A percentile compares a stretch with the other conserved stretches of the same genome.
Evolutionary conservation across 2,113 vertebrate species (phyloP).

Genomic region (Brienomyrus brachyistius): DNA sequence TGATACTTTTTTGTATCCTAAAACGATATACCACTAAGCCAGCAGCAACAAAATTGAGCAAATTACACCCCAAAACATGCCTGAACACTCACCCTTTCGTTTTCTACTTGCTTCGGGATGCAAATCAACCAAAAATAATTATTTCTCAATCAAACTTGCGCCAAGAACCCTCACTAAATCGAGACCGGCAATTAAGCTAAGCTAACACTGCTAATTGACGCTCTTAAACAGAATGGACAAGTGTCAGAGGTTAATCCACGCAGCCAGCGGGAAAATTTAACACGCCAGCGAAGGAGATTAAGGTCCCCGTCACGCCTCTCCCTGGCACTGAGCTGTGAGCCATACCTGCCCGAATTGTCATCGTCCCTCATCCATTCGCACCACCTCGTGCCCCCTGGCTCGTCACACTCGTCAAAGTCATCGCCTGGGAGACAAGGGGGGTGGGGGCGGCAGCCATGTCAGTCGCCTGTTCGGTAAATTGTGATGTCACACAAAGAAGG

Average conservation of each 20-base stretch:
- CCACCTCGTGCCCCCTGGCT: not conserved
- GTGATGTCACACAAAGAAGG: not conserved
- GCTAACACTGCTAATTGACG: constrained; percentile 7
- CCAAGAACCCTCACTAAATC: not conserved
- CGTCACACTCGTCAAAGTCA: not conserved
- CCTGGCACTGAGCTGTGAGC: not conserved
- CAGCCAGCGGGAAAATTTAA: not conserved
- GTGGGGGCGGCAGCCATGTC: not conserved
- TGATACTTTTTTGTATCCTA: not conserved
- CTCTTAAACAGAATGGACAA: constrained; percentile 5
- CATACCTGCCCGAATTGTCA: not conserved
- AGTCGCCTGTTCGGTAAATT: not conserved
- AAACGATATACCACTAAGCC: not conserved
- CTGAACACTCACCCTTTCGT: not conserved
- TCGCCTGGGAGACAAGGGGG: not conserved
- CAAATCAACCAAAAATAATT: constrained; percentile 5
- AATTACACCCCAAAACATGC: not conserved
- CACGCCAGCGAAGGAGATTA: constrained; percentile 10
- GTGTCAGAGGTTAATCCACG: constrained; percentile 11
- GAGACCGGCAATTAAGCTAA: not conserved
- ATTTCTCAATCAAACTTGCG: not conserved
- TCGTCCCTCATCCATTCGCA: not conserved
- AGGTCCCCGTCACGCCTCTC: not conserved
- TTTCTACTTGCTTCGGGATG: not conserved
- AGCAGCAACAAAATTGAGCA: not conserved